Conservation (phyloP, 1,140 invertebrate species). For the Bemisia tabaci region DNA sequence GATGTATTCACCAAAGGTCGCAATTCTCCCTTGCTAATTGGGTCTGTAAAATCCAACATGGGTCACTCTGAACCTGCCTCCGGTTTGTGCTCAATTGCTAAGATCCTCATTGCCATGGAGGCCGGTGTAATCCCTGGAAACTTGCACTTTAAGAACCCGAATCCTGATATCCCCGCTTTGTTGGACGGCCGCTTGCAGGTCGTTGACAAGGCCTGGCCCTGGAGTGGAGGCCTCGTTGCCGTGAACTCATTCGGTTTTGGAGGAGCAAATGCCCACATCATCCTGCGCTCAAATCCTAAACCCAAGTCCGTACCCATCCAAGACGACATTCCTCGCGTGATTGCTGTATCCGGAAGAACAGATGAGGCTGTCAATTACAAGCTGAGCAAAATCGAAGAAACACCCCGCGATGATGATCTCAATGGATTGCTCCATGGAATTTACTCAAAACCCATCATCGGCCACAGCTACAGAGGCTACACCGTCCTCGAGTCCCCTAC, state of each 20-base stretch:
- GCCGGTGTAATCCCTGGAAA: slow-evolving; percentile 72
- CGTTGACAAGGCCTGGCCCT: slow-evolving; percentile 59
- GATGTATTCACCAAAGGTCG: slow-evolving; percentile 74
- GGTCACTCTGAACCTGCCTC: slow-evolving; percentile 93
- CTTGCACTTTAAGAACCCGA: slow-evolving; percentile 76
- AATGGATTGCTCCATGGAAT: slow-evolving; percentile 60
- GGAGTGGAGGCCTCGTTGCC: slow-evolving; percentile 72
- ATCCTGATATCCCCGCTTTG: slow-evolving; percentile 76
- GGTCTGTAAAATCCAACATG: slow-evolving; percentile 96
- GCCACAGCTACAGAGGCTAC: slow-evolving; percentile 65
- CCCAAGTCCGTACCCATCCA: slow-evolving; percentile 41
- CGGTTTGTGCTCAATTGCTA: slow-evolving; percentile 75
- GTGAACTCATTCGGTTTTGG: slow-evolving; percentile 97
- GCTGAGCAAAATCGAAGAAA: slow-evolving; percentile 41
- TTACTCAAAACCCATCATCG: slow-evolving; percentile 47
- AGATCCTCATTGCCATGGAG: slow-evolving; percentile 86
- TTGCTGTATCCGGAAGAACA: slow-evolving; percentile 70
- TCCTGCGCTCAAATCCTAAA: slow-evolving; percentile 66
- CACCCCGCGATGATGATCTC: slow-evolving; percentile 56
- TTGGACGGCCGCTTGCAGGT: slow-evolving; percentile 75
- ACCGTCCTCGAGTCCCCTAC: slow-evolving; percentile 44
- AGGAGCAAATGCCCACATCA: slow-evolving; percentile 85
- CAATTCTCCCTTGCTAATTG: slow-evolving; percentile 65
- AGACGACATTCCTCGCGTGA: slow-evolving; percentile 46
- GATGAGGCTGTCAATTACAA: slow-evolving; percentile 59